These are phyloP conservation scores for Anthonomus grandis DNA, from an alignment of 1,140 invertebrate genomes.

Conservation along the genomic window DNA sequence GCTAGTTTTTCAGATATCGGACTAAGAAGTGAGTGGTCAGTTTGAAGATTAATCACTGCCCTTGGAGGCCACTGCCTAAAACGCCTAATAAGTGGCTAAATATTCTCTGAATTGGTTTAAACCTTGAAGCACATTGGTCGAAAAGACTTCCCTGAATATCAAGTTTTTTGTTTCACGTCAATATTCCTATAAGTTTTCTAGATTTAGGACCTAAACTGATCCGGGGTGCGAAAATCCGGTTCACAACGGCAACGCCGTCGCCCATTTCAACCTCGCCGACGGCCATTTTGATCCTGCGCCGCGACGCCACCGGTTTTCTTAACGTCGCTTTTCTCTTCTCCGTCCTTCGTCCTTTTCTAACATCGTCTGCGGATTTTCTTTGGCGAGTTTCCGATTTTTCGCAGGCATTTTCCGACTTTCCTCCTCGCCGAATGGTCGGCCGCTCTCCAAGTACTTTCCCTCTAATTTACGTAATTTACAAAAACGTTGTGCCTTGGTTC, in stretches of 20 bases:
- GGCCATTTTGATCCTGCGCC: constrained; percentile 29
- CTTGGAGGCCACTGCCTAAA: too few relatives aligned
- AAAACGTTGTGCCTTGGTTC: too few relatives aligned
- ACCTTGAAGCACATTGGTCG: too few relatives aligned
- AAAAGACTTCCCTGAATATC: too few relatives aligned
- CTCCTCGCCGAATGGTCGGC: constrained; percentile 9
- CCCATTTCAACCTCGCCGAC: background rate
- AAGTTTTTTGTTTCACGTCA: too few relatives aligned
- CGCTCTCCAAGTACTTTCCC: background rate
- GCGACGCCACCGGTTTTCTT: constrained; percentile 18
- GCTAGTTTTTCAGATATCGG: too few relatives aligned
- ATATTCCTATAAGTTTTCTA: too few relatives aligned
- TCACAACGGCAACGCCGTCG: constrained; percentile 14
- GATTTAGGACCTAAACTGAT: too few relatives aligned
- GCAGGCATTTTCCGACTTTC: constrained; percentile 27
- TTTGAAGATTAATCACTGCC: too few relatives aligned
- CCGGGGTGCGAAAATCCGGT: background rate
- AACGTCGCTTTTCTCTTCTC: constrained; percentile 19
- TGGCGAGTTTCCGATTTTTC: constrained; percentile 17
- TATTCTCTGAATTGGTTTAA: too few relatives aligned
- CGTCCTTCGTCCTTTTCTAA: constrained; percentile 21
- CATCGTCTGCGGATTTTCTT: constrained; percentile 23
- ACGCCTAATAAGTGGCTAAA: too few relatives aligned
- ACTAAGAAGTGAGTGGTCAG: too few relatives aligned
- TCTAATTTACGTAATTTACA: background rate